phyloP scores from a whole-genome alignment of 2,113 vertebrate genomes.

The Otis tarda region DNA sequence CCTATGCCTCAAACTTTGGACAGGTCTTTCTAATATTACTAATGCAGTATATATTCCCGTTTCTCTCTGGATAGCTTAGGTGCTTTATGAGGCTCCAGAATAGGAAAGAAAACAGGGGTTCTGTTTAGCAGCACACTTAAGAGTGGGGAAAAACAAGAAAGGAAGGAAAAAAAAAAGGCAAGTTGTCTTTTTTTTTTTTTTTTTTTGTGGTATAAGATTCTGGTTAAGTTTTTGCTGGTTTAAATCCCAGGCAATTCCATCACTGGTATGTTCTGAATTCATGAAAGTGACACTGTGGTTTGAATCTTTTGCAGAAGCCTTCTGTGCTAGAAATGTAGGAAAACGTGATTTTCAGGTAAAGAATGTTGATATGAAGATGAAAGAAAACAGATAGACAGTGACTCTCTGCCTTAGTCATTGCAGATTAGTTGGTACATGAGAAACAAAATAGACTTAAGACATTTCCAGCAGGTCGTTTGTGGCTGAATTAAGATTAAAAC shows the following conservation, averaged over 20 bases:
- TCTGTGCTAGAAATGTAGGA: neutral
- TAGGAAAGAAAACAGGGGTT: neutral
- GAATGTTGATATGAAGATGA: neutral
- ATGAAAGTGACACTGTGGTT: neutral
- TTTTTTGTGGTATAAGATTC: neutral
- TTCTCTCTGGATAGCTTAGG: neutral
- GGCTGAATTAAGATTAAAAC: neutral
- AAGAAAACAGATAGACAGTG: neutral
- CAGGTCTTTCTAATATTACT: neutral
- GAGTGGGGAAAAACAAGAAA: neutral
- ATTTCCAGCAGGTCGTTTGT: neutral
- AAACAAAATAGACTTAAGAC: neutral
- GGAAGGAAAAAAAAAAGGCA: rapidly evolving
- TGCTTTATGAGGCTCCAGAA: neutral
- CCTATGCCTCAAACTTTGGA: neutral
- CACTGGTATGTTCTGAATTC: neutral
- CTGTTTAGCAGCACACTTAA: neutral
- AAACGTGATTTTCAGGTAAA: neutral
- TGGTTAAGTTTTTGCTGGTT: neutral
- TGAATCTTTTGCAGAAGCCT: neutral
- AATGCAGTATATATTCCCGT: neutral
- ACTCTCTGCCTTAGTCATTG: neutral
- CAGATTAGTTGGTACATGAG: neutral
- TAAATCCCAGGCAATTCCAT: neutral
- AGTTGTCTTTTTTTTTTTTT: neutral